These are phyloP conservation scores for Chrysodeixis includens DNA, from an alignment of 2,888 invertebrate species.

Conservation along the genomic window DNA sequence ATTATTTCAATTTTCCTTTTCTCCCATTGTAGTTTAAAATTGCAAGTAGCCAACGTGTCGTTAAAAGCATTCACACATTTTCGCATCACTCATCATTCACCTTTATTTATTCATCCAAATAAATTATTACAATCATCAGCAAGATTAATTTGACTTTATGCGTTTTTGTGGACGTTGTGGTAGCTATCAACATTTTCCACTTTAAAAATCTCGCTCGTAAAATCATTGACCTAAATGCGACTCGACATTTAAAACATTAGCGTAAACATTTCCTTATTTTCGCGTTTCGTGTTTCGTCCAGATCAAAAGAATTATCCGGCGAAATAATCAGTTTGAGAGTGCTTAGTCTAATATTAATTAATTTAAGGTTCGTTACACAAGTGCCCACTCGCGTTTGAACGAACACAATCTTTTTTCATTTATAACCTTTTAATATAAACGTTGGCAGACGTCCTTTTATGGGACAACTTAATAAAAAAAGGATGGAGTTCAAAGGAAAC, in stretches of 20 bases:
- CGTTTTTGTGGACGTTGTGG: constrained; percentile 52
- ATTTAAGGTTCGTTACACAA: constrained; percentile 60
- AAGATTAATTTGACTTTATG: constrained; percentile 51
- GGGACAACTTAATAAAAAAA: constrained; percentile 71
- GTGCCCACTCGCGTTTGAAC: constrained; percentile 61
- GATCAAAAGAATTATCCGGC: constrained; percentile 55
- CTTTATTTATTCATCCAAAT: constrained; percentile 45
- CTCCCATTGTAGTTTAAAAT: background rate
- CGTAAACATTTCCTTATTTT: constrained; percentile 49
- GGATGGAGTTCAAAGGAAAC: constrained; percentile 66
- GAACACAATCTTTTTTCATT: constrained; percentile 66
- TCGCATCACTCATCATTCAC: constrained; percentile 35
- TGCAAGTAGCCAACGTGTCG: background rate
- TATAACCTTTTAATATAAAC: constrained; percentile 70
- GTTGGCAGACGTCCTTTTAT: constrained; percentile 61
- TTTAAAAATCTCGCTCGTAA: constrained; percentile 34
- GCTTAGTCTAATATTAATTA: constrained; percentile 64
- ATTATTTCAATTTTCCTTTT: constrained; percentile 1
- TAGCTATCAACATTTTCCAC: constrained; percentile 15
- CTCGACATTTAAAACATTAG: constrained; percentile 43
- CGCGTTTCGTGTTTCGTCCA: constrained; percentile 20
- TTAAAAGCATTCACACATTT: constrained; percentile 34
- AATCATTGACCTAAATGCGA: constrained; percentile 47
- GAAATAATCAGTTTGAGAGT: constrained; percentile 56
- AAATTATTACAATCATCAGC: constrained; percentile 45